phyloP scores from a whole-genome alignment of 2,797 vertebrate genomes.

The Characodon lateralis region DNA sequence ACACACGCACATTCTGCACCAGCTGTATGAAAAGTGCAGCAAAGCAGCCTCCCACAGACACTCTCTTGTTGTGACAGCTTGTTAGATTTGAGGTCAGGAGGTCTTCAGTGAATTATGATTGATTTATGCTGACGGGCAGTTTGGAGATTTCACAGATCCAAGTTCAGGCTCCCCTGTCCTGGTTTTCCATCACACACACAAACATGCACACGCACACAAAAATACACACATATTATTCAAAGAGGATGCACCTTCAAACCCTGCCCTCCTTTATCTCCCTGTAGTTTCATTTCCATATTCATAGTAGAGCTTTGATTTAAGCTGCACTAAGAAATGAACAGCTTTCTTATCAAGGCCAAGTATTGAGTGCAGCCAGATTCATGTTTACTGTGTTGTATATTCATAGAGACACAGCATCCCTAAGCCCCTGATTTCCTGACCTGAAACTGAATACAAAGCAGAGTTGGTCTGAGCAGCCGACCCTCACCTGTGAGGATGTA shows the following conservation, averaged over 20 bases:
- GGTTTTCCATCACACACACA: conserved; percentile 20
- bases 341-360: conserved; percentile 42
- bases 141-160: conserved; percentile 48
- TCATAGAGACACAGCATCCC: conserved; percentile 45
- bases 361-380: conserved; percentile 27
- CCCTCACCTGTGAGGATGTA: conserved; percentile 27
- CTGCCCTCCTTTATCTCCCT: conserved; percentile 22
- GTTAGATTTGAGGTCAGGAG: conserved; percentile 64
- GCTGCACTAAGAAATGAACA: conserved; percentile 36
- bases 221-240: conserved; percentile 1
- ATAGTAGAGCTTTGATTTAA: conserved; percentile 35
- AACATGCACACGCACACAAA: conserved; percentile 9
- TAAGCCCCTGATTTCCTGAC: conserved; percentile 36
- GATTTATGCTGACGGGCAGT: conserved; percentile 66
- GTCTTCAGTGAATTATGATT: conserved; percentile 58
- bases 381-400: conserved; percentile 60
- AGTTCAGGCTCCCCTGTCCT: conserved; percentile 23
- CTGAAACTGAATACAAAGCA: conserved; percentile 64
- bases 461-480: conserved; percentile 19
- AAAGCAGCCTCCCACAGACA: conserved; percentile 12
- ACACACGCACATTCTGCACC: conserved; percentile 33
- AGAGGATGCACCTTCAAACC: conserved; percentile 2
- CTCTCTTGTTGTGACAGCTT: conserved; percentile 60
- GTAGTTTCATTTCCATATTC: conserved; percentile 60
- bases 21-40: conserved; percentile 42